Evolutionary conservation across 2,113 vertebrate species (phyloP).

Genomic region (Castor canadensis): DNA sequence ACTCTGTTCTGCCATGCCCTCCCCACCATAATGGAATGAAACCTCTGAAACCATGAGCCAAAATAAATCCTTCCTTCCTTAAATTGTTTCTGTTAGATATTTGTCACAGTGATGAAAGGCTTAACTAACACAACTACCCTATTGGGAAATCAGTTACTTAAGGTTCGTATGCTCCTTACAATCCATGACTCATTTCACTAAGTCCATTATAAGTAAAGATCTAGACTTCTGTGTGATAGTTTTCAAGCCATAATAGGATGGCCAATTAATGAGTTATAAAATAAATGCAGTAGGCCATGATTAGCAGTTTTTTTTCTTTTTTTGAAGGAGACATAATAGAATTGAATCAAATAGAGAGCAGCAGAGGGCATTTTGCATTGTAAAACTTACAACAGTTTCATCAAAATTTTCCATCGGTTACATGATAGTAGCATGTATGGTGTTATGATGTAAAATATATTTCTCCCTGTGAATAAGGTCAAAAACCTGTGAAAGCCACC

Average conservation of each 20-base stretch:
- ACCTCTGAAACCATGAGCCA: background rate
- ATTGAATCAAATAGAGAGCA: slow-evolving; percentile 45
- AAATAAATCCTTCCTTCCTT: background rate
- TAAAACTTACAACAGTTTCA: slow-evolving; percentile 43
- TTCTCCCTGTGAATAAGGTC: slow-evolving; percentile 27
- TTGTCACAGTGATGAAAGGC: background rate
- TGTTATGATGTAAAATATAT: slow-evolving; percentile 24
- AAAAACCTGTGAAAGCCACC: background rate
- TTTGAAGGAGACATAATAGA: background rate
- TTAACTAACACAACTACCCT: background rate
- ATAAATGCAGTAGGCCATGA: slow-evolving; percentile 20
- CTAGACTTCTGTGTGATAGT: background rate
- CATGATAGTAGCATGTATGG: background rate
- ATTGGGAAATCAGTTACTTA: slow-evolving; percentile 37
- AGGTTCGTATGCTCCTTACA: background rate
- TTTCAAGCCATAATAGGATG: background rate
- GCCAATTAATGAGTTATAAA: slow-evolving; percentile 35
- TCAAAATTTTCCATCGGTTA: slow-evolving; percentile 10
- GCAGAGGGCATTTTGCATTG: background rate
- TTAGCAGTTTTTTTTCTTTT: background rate
- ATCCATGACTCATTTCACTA: slow-evolving; percentile 7
- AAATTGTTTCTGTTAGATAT: background rate
- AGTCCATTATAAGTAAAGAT: slow-evolving; percentile 11
- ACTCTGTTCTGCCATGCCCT: too few species aligned
- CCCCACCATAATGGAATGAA: background rate